A percentile compares a stretch with the other conserved stretches of the same genome.
These are phyloP conservation scores for Nomada flava DNA, from an alignment of 2,888 invertebrate species.

Conservation along the genomic window DNA sequence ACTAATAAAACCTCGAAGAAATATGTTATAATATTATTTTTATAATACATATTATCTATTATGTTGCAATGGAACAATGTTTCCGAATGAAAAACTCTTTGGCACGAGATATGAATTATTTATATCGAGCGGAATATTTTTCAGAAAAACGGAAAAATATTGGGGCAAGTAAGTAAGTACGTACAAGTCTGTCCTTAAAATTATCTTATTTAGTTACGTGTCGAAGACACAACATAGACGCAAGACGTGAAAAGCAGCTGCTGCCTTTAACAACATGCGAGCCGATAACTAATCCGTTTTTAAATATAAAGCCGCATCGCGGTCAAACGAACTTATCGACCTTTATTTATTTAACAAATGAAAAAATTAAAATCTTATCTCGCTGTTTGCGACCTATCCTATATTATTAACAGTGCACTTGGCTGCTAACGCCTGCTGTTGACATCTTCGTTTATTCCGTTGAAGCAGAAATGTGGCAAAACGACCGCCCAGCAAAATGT, in stretches of 20 bases:
- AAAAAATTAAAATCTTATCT: constrained; percentile 34
- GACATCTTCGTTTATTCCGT: not conserved
- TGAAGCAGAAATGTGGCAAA: too few species aligned
- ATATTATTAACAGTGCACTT: not conserved
- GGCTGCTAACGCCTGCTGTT: not conserved
- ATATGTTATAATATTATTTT: too few species aligned
- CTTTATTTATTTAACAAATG: constrained; percentile 18
- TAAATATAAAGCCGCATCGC: constrained; percentile 24
- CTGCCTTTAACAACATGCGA: constrained; percentile 24
- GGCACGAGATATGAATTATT: not conserved
- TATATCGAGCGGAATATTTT: constrained; percentile 12
- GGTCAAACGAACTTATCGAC: constrained; percentile 17
- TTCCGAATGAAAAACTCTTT: not conserved
- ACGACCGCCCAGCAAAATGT: too few species aligned
- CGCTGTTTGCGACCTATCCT: constrained; percentile 15
- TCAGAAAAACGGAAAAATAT: constrained; percentile 29
- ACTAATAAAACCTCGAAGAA: too few species aligned
- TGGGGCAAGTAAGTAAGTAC: not conserved
- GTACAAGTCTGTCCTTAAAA: constrained; percentile 16
- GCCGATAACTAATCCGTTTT: constrained; percentile 32
- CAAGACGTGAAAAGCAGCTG: constrained; percentile 18
- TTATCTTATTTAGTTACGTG: constrained; percentile 53
- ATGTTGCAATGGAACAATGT: not conserved
- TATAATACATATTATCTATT: too few species aligned
- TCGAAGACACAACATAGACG: constrained; percentile 45